These are phyloP conservation scores for Tiliacea citrago DNA, from an alignment of 2,888 invertebrate species.

Conservation along the genomic window DNA sequence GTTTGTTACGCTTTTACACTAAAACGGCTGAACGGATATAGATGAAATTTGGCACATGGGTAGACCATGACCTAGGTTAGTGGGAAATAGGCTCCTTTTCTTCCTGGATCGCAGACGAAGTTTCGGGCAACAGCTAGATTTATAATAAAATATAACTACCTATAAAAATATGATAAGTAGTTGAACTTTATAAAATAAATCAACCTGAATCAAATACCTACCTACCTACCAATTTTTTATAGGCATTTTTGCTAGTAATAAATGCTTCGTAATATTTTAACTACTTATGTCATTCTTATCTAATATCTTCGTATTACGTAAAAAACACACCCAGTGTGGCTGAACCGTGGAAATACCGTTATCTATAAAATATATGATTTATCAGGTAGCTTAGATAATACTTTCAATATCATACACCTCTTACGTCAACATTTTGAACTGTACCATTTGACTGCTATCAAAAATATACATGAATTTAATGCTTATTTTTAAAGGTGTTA, in stretches of 20 bases:
- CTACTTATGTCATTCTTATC: slow-evolving; percentile 9
- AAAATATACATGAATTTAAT: no score
- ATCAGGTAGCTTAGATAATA: slow-evolving; percentile 20
- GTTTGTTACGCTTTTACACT: no score
- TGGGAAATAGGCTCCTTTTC: no score
- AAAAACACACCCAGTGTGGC: slow-evolving; percentile 37
- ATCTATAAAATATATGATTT: slow-evolving; percentile 30
- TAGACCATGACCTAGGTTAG: no score
- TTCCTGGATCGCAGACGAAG: no score
- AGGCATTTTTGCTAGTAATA: not conserved
- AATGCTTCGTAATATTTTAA: slow-evolving; percentile 18
- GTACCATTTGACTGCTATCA: no score
- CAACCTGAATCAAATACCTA: slow-evolving; percentile 4
- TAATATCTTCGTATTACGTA: slow-evolving; percentile 31
- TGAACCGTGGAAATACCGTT: slow-evolving; percentile 1
- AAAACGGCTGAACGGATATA: no score
- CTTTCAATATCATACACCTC: slow-evolving; percentile 1
- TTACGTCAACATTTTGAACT: not conserved
- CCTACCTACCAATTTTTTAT: not conserved
- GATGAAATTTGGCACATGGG: no score
- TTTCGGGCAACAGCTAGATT: no score
- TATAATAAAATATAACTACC: not conserved
- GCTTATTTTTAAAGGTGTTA: no score
- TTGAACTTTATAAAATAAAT: slow-evolving; percentile 32
- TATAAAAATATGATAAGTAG: not conserved